phyloP scores from a whole-genome alignment of 2,113 vertebrate species.

The Onychorhynchus coronatus region DNA sequence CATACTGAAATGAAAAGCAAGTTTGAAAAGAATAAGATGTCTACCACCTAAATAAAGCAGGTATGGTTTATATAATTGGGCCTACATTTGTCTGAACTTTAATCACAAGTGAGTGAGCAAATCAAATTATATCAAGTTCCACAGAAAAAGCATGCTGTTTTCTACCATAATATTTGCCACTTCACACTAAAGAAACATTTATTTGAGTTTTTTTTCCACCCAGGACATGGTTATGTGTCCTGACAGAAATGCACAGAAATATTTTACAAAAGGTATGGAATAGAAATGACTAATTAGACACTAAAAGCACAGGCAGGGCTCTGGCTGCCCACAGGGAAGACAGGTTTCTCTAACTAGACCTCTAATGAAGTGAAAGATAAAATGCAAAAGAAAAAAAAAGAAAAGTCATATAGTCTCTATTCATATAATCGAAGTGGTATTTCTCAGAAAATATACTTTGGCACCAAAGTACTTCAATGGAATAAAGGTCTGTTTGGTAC shows the following conservation, averaged over 20 bases:
- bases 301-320: neutral
- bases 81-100: neutral
- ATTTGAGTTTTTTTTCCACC: neutral
- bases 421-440: neutral
- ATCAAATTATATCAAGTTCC: neutral
- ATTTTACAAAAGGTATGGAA: neutral
- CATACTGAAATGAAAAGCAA: neutral
- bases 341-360: neutral
- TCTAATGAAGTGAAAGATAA: neutral
- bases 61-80: neutral
- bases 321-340: constrained; percentile 9
- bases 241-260: neutral
- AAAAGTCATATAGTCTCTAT: neutral
- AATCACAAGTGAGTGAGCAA: neutral
- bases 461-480: neutral
- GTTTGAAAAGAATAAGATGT: neutral
- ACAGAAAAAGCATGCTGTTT: neutral
- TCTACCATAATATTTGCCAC: neutral
- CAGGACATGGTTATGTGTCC: neutral
- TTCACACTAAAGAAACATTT: neutral
- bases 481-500: neutral
- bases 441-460: neutral
- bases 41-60: neutral
- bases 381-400: neutral
- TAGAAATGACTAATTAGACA: neutral